Conservation (phyloP, 2,888 invertebrate genomes). For the Psylliodes chrysocephalus region DNA sequence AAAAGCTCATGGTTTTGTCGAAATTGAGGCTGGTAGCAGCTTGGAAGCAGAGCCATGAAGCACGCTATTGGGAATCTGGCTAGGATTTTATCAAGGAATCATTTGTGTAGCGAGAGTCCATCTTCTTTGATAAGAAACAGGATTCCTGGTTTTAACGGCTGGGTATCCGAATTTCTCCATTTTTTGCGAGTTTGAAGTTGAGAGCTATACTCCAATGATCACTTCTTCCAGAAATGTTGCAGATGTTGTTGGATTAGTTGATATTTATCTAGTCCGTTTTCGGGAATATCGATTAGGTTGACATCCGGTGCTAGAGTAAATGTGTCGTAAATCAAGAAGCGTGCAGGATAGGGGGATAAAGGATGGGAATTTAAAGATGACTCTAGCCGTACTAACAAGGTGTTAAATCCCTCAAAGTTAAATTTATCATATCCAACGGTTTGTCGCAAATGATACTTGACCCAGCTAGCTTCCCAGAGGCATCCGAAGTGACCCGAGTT, state of each 20-base stretch:
- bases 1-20: too few species aligned
- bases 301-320: constrained; percentile 42
- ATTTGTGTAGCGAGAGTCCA: too few species aligned
- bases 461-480: neutral
- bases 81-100: too few species aligned
- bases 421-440: constrained; percentile 1
- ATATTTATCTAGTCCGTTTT: constrained; percentile 43
- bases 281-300: constrained; percentile 21
- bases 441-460: neutral
- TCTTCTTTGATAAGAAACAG: too few species aligned
- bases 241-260: constrained; percentile 36
- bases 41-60: too few species aligned
- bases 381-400: constrained; percentile 1
- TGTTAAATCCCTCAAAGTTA: constrained; percentile 7
- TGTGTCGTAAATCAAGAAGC: constrained; percentile 48
- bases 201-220: constrained; percentile 46
- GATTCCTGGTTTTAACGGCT: too few species aligned
- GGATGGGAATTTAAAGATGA: neutral
- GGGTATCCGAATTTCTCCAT: too few species aligned
- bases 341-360: constrained; percentile 46
- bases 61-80: too few species aligned
- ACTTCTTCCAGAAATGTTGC: constrained; percentile 11
- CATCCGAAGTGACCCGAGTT: constrained; percentile 10
- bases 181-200: constrained; percentile 44
- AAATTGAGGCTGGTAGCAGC: too few species aligned